These are phyloP conservation scores for Mylabris phalerata DNA, from an alignment of 1,140 invertebrate genomes.

Conservation along the genomic window DNA sequence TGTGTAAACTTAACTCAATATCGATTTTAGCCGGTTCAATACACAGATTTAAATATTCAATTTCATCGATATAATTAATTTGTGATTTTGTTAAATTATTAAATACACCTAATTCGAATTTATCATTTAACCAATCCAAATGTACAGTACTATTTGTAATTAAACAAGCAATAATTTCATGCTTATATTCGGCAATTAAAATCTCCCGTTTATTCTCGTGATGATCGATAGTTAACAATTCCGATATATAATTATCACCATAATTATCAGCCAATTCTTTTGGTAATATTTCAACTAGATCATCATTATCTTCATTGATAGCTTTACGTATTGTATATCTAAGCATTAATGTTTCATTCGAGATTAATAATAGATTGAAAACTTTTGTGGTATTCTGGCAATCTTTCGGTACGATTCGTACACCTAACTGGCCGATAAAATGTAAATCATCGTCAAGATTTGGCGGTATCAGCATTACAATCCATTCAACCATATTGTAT, in stretches of 20 bases:
- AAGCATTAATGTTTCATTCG: not conserved
- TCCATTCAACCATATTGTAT: conserved; percentile 43
- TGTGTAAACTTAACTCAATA: too few species aligned
- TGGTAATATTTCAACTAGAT: conserved; percentile 58
- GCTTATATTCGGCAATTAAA: conserved; percentile 47
- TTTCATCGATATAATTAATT: too few species aligned
- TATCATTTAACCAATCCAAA: conserved; percentile 53
- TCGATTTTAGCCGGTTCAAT: too few species aligned
- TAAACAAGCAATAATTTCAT: conserved; percentile 51
- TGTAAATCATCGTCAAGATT: conserved; percentile 36
- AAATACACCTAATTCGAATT: conserved; percentile 61
- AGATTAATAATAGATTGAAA: conserved; percentile 20
- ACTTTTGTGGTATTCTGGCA: conserved; percentile 37
- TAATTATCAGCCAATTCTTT: conserved; percentile 51
- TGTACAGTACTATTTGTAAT: conserved; percentile 58
- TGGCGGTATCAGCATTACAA: conserved; percentile 48
- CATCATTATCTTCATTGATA: conserved; percentile 67
- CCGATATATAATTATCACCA: conserved; percentile 65
- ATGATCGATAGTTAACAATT: conserved; percentile 50
- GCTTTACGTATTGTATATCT: conserved; percentile 46
- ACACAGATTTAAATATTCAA: too few species aligned
- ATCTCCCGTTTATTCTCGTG: conserved; percentile 31
- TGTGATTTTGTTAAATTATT: conserved; percentile 44
- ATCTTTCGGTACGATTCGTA: conserved; percentile 36
- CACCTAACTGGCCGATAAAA: conserved; percentile 28